These are phyloP conservation scores for Chaetogeoica ovagalla DNA, from an alignment of 2,888 invertebrate genomes.

Conservation along the genomic window DNA sequence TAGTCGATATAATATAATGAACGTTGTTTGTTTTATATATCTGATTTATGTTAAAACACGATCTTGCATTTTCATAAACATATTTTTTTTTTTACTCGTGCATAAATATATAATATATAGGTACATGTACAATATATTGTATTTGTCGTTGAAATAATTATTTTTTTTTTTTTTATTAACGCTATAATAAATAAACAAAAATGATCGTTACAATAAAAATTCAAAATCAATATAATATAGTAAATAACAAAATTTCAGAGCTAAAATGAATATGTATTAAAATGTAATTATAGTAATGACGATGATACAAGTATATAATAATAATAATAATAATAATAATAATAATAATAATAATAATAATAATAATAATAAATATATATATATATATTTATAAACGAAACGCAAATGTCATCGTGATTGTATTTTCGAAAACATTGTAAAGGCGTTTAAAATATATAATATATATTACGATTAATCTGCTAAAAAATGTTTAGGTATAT, in stretches of 20 bases:
- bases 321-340: not conserved
- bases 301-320: constrained; percentile 19
- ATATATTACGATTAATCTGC: not conserved
- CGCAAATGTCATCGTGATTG: constrained; percentile 34
- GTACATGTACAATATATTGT: not conserved
- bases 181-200: constrained; percentile 35
- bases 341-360: no score
- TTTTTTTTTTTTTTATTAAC: constrained; percentile 19
- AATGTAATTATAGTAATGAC: constrained; percentile 23
- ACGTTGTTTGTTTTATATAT: no score
- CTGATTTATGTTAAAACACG: no score
- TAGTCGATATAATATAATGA: no score
- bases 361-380: no score
- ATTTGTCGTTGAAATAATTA: constrained; percentile 22
- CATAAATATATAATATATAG: not conserved
- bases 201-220: constrained; percentile 34
- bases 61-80: no score
- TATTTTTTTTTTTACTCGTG: not conserved
- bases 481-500: not conserved
- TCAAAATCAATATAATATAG: constrained; percentile 41
- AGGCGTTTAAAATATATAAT: not conserved
- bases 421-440: constrained; percentile 25
- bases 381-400: constrained; percentile 18
- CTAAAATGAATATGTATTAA: constrained; percentile 39
- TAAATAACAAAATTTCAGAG: constrained; percentile 35